Base-by-base conservation (phyloP, 2,113 vertebrate genomes). In the Takifugu bimaculatus region DNA sequence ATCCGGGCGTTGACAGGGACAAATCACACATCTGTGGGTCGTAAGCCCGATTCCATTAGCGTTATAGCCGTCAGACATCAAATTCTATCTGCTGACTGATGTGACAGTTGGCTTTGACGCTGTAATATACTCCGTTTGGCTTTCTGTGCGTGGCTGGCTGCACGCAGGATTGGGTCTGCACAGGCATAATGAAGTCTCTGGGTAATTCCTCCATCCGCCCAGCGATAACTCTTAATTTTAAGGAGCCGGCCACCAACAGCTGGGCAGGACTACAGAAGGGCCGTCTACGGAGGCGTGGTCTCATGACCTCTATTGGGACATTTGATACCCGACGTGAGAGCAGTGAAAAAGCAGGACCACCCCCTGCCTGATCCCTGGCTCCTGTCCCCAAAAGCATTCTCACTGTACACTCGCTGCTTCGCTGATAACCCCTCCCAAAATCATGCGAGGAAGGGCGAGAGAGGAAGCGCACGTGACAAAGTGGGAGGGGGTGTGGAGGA, bases 281-380 rank as follows among this genome's bases (percentile, higher is more conserved):
- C 20, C 20, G 20, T 20, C 20, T 20, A 61, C 49, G 59, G 57
- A 15, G 52, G 48, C 51, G 13, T 13, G 58, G 57, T 74, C 75
- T 72, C 61, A 51, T 63, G 74, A 81, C 72, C 76, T 73, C 74
- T 74, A 78, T 69, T 79, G 70, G 80, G 86, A 86, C 81, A 86
- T 65, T 26, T 57, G 81, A 84, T 77, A 75, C 14, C 11, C 26
- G 68, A 64, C 75, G 60, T 13, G 54, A 71, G 62, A 64, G 69
- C 77, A 51, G 62, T 2, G 39, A 66, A 28, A 63, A 77, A 70
- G 61, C 64, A 65, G 83, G 83, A 77, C 84, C 77, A 63, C 77
- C 78, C 68, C 72, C 84, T 74, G 14, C 68, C 72, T 82, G 75
- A 26, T 14, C 28, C 69, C 72, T 55, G 63, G 61, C 47, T 45